phyloP scores from a whole-genome alignment of 2,113 vertebrate species.

The Trochalopteron elliotii region DNA sequence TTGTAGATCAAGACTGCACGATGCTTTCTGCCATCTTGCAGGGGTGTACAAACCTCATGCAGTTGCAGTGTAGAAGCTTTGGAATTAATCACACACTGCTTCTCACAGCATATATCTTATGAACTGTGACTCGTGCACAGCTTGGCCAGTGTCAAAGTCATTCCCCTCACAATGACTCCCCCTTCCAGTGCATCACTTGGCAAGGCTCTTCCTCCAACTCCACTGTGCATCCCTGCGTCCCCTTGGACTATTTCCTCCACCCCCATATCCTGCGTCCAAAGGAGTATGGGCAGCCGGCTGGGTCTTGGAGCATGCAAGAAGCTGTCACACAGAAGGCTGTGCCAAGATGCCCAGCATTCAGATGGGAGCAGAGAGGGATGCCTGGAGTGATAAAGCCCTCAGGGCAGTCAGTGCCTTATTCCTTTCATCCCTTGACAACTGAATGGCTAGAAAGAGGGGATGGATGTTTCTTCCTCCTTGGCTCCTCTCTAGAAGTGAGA shows the following conservation, averaged over 20 bases:
- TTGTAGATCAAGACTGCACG: background rate
- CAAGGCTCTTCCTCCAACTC: background rate
- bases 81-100: background rate
- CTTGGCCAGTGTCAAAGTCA: background rate
- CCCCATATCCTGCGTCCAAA: background rate
- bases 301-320: background rate
- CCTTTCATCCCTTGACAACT: background rate
- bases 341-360: background rate
- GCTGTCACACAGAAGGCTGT: rapidly evolving
- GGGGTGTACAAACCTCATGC: rapidly evolving
- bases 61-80: background rate
- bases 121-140: rapidly evolving
- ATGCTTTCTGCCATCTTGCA: background rate
- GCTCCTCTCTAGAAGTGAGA: background rate
- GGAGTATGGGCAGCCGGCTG: background rate
- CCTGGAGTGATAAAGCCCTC: background rate
- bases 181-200: background rate
- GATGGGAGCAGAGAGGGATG: background rate
- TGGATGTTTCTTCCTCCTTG: background rate
- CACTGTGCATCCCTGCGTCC: rapidly evolving
- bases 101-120: background rate
- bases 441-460: background rate
- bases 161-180: background rate
- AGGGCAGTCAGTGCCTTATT: background rate
- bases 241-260: rapidly evolving